Evolutionary conservation across 2,888 invertebrate genomes (phyloP).

Genomic region (Amaurobius ferox): DNA sequence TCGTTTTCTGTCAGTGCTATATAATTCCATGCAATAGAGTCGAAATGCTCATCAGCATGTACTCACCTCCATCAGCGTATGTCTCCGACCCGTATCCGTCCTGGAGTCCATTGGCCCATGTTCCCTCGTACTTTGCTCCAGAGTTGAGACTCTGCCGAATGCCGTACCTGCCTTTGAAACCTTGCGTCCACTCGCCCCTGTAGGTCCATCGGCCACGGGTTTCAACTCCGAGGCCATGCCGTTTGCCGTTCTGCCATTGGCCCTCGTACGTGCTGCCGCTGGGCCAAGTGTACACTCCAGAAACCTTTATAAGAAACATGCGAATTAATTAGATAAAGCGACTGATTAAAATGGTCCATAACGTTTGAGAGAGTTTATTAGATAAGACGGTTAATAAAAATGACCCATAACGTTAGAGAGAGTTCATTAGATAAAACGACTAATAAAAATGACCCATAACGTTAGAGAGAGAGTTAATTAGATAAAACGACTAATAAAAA

Average conservation of each 20-base stretch:
- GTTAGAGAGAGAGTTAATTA: no score
- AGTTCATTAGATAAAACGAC: no score
- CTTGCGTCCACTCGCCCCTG: constrained; percentile 98
- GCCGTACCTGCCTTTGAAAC: constrained; percentile 98
- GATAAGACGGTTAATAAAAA: no score
- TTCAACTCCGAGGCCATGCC: constrained; percentile 98
- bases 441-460: no score
- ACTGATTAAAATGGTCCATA: no score
- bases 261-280: constrained; percentile 98
- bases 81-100: constrained; percentile 99
- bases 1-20: no score
- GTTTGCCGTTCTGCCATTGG: constrained; percentile 99
- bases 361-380: no score
- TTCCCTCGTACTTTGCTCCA: constrained; percentile 97
- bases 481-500: no score
- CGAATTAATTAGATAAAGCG: not conserved
- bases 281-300: constrained; percentile 98
- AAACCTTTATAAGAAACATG: constrained; percentile 79
- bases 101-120: constrained; percentile 98
- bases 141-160: constrained; percentile 93
- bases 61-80: constrained; percentile 96
- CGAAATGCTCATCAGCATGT: no score
- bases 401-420: no score
- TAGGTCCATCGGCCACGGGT: constrained; percentile 97
- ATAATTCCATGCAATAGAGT: no score